Evolutionary conservation across 2,888 invertebrate genomes (phyloP).

Genomic region (Melinaea menophilus): DNA sequence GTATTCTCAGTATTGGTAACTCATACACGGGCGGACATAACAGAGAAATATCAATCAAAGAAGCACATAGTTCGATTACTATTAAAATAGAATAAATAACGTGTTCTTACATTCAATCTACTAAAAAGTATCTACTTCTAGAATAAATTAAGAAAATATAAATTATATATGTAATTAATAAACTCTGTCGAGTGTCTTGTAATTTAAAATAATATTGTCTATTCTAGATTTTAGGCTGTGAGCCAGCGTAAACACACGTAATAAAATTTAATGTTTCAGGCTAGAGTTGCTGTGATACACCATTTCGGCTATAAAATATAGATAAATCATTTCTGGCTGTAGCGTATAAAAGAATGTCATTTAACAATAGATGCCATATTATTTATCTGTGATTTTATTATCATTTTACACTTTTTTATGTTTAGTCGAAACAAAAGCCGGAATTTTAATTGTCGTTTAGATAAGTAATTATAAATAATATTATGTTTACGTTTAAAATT

Average conservation of each 20-base stretch:
- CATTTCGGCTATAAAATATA: conserved; percentile 68
- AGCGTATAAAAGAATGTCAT: conserved; percentile 15
- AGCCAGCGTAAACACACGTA: conserved; percentile 70
- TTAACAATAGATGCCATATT: conserved; percentile 13
- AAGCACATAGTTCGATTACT: conserved; percentile 22
- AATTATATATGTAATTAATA: conserved; percentile 31
- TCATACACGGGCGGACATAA: too few relatives aligned
- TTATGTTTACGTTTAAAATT: too few relatives aligned
- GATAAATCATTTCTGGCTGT: conserved; percentile 49
- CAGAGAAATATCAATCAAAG: conserved; percentile 9
- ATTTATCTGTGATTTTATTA: conserved; percentile 14
- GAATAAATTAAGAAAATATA: conserved; percentile 45
- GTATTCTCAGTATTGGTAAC: background rate
- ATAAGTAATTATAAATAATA: too few relatives aligned
- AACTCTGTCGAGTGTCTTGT: conserved; percentile 54
- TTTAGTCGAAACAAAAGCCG: background rate
- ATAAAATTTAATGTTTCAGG: conserved; percentile 71
- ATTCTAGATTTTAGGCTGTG: conserved; percentile 73
- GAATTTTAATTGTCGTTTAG: background rate
- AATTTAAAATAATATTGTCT: conserved; percentile 55
- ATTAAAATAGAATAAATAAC: conserved; percentile 47
- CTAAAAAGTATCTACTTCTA: conserved; percentile 45
- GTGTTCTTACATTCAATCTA: conserved; percentile 61
- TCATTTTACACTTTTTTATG: background rate
- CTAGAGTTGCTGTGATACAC: conserved; percentile 78